phyloP scores from a whole-genome alignment of 2,113 vertebrate genomes.

The Hymenochirus boettgeri region DNA sequence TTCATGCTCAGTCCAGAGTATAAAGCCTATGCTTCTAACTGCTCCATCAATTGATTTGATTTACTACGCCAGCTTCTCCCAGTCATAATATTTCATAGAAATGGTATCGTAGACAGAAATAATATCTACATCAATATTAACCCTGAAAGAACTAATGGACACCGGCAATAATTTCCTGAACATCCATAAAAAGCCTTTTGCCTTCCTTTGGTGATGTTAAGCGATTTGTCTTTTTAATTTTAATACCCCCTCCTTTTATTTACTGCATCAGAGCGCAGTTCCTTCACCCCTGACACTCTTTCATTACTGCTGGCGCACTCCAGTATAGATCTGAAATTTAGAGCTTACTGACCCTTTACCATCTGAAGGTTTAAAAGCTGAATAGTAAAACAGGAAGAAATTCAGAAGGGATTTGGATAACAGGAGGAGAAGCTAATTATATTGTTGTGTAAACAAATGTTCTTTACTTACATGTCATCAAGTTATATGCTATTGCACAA shows the following conservation, averaged over 20 bases:
- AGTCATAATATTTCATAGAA: constrained; percentile 99
- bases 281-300: constrained; percentile 32
- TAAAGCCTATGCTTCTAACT: constrained; percentile 84
- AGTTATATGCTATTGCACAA: no score
- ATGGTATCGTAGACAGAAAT: constrained; percentile 95
- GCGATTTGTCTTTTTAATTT: constrained; percentile 57
- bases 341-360: not conserved
- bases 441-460: not conserved
- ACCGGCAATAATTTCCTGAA: constrained; percentile 84
- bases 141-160: constrained; percentile 97
- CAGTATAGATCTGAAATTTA: not conserved
- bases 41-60: constrained; percentile 99
- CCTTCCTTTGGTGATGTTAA: constrained; percentile 51
- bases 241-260: constrained; percentile 44
- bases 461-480: not conserved
- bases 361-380: not conserved
- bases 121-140: constrained; percentile 99
- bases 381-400: not conserved
- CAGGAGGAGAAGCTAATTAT: not conserved
- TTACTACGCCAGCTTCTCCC: constrained; percentile 89
- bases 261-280: constrained; percentile 20
- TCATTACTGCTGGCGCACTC: constrained; percentile 15
- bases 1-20: constrained; percentile 89
- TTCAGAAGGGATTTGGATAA: not conserved
- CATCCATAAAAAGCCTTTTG: constrained; percentile 82